These are phyloP conservation scores for Bufo bufo DNA, from an alignment of 2,113 vertebrate genomes.

Conservation along the genomic window DNA sequence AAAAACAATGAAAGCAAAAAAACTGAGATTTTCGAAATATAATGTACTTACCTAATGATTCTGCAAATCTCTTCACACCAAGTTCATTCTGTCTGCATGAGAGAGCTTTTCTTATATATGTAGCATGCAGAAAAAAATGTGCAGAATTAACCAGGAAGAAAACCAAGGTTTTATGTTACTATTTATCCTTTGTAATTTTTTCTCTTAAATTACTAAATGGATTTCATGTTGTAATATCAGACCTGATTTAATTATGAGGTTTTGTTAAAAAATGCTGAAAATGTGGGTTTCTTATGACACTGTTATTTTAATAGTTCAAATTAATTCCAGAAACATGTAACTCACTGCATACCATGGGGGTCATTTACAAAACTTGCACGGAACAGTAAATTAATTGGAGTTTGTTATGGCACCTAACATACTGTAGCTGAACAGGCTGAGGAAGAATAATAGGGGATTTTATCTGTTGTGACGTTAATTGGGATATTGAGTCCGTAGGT, in stretches of 20 bases:
- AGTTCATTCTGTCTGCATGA: not conserved
- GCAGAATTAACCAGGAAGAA: not conserved
- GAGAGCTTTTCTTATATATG: not conserved
- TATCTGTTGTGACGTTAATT: too few relatives aligned
- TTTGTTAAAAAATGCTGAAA: not conserved
- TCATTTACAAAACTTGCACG: too few relatives aligned
- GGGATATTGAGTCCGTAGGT: too few relatives aligned
- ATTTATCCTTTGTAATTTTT: not conserved
- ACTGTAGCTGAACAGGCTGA: too few relatives aligned
- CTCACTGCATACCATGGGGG: not conserved
- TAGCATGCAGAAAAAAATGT: not conserved
- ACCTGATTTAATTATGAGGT: not conserved
- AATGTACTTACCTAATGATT: too few relatives aligned
- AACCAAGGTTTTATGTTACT: not conserved
- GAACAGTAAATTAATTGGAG: too few relatives aligned
- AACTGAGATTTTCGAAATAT: too few relatives aligned
- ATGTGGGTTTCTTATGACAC: not conserved
- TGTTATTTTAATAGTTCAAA: not conserved
- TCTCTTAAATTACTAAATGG: not conserved
- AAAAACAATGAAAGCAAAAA: too few relatives aligned
- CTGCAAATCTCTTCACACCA: too few relatives aligned
- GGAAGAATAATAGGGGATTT: too few relatives aligned
- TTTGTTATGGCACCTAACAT: too few relatives aligned
- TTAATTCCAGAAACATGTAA: not conserved
- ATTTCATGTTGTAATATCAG: not conserved